Base-by-base conservation (phyloP, 1,140 invertebrate genomes). In the Thaumatotibia leucotreta region DNA sequence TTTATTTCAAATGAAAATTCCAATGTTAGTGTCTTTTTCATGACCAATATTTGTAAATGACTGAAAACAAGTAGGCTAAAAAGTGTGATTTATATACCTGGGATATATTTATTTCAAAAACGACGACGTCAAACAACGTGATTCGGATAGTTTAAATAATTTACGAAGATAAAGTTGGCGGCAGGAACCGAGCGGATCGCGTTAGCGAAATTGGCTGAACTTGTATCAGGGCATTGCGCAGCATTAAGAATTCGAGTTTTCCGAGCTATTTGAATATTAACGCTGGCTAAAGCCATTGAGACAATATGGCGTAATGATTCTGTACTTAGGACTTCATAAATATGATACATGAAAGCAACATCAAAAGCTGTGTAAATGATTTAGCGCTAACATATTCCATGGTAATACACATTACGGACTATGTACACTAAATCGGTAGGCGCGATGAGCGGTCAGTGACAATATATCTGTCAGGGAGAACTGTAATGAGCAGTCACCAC, bases 401-500 rank as follows among this genome's bases (percentile, higher is more conserved):
- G n/a, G n/a, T 14, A 23, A 23, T 23, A 54, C 9, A 58, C n/a
- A 58, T 58, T 31, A 29, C 52, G 6, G n/a, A 9, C 8, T 20
- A 20, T 45, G 9, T 20, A 39, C 4, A 23, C 24, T 24, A 24
- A 58, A 24, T 58, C 29, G 27, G 39, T 20, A 4, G 23, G 20
- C 52, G 3, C 10, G 68, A 69, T 49, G 68, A 62, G 17, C 20
- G 9, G 61, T 32, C 22, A 31, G 22, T 62, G 32, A 71, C 71
- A 75, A 73, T 79, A 77, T 75, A 77, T 77, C 73, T 70, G 74
- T 75, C 79, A 69, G 61, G 68, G 65, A 45, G 49, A 39, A 64
- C 66, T 54, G 50, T 81, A 81, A 81, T 74, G 76, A 81, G 76
- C 58, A 64, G 63, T 64, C 69, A 54, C 63, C 63, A 63, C 65